Evolutionary conservation across 2,113 vertebrate species (phyloP), one percentile per base, ranked within the genome.

Genomic region (Galemys pyrenaicus): DNA sequence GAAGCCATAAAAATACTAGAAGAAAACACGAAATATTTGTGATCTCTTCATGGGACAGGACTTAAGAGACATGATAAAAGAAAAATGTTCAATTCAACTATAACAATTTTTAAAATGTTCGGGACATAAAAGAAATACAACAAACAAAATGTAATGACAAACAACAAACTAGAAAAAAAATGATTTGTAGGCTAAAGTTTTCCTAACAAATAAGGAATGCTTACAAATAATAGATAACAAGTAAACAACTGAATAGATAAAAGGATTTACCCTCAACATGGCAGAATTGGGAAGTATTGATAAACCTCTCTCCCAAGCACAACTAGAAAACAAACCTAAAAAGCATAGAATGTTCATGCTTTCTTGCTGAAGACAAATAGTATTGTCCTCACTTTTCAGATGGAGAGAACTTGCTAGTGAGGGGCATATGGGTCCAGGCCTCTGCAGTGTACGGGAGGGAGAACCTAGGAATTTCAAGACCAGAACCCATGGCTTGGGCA

Each of bases 361-460:
- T 73, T 90, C 78, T 71, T 71, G 1, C 22, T 58, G 11, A 22
- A 89, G 78, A 70, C 6, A 22, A 87, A 87, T 0, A 56, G 22
- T 22, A 16, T 74, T 87, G 68, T 79, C 35, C 88, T 91, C 54
- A 91, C 68, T 92, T 91, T 83, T 75, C 70, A 84, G 26, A 74
- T 71, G 51, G 39, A 75, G n/a, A 85, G 71, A 78, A 65, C 28
- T 70, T 78, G 62, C 15, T 8, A 54, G 67, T 78, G 84, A 37
- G 10, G 39, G 39, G 39, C 35, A 22, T 17, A 39, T 9, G 80
- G 46, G 35, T 44, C 51, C 51, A 64, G n/a, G 67, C 28, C 19
- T 10, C 37, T 19, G 17, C 1, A 17, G n/a, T 7, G 13, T 9
- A 17, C 81, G 67, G n/a, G 6, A 78, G 49, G 12, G n/a, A 62